Evolutionary conservation across 92 coral and sea anemone species (phyloP).

Genomic region (Parazoanthus darwini): DNA sequence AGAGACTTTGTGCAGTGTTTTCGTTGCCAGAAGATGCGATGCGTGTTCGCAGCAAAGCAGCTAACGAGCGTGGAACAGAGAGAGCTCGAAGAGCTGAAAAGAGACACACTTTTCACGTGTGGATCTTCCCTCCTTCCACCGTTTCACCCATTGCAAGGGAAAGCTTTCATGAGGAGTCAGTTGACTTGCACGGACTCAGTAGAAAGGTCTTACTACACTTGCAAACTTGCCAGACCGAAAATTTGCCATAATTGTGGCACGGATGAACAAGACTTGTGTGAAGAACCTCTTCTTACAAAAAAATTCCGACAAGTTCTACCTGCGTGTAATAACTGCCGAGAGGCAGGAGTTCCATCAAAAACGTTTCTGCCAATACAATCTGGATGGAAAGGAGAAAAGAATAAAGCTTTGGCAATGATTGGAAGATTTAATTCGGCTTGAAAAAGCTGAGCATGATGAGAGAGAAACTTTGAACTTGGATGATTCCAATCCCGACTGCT

Average conservation of each 20-base stretch:
- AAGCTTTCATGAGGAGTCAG: slow-evolving; percentile 40
- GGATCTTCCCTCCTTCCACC: slow-evolving; percentile 41
- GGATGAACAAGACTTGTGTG: slow-evolving; percentile 15
- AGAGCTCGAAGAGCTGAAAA: slow-evolving; percentile 22
- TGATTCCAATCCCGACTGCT: neutral
- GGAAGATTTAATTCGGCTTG: slow-evolving; percentile 26
- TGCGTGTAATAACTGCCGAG: slow-evolving; percentile 28
- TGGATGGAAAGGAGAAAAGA: slow-evolving; percentile 27
- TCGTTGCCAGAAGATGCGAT: slow-evolving; percentile 46
- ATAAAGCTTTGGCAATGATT: slow-evolving; percentile 13
- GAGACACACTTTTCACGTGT: slow-evolving; percentile 34
- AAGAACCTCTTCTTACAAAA: slow-evolving; percentile 25
- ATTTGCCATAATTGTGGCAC: slow-evolving; percentile 41
- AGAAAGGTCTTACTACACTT: slow-evolving; percentile 32
- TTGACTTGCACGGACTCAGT: slow-evolving; percentile 33
- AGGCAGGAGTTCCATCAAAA: slow-evolving; percentile 37
- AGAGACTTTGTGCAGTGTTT: slow-evolving; percentile 44
- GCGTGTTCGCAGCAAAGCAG: slow-evolving; percentile 39
- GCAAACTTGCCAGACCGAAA: slow-evolving; percentile 24
- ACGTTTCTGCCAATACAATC: slow-evolving; percentile 33
- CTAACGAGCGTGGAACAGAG: slow-evolving; percentile 27
- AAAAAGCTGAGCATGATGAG: neutral
- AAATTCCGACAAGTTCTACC: slow-evolving; percentile 39
- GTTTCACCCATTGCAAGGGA: slow-evolving; percentile 24
- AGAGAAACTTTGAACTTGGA: neutral